Evolutionary conservation across 2,888 invertebrate genomes (phyloP).

Genomic region (Noctua pronuba): DNA sequence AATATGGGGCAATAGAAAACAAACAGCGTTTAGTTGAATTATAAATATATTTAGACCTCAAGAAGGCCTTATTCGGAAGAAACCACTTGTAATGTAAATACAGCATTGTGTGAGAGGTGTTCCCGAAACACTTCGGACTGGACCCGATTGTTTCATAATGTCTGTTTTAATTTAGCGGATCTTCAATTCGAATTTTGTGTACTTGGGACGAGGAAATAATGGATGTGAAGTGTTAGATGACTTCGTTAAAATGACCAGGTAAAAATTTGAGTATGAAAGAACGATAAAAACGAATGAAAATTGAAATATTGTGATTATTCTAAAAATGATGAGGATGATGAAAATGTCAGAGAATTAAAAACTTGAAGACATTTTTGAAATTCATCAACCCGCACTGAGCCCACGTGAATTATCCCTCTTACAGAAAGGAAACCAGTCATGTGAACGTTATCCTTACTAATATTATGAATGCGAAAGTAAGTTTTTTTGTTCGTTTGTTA

Average conservation of each 20-base stretch:
- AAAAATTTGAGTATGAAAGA: neutral
- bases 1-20: neutral
- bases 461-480: no score
- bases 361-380: neutral
- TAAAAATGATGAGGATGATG: no score
- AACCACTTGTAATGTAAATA: slow-evolving; percentile 89
- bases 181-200: slow-evolving; percentile 1
- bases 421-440: neutral
- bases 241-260: neutral
- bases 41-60: slow-evolving; percentile 69
- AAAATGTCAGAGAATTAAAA: no score
- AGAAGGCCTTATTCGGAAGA: slow-evolving; percentile 87
- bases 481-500: no score
- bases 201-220: neutral
- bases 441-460: neutral
- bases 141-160: slow-evolving; percentile 69
- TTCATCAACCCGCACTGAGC: neutral
- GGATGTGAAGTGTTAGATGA: neutral
- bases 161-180: slow-evolving; percentile 55
- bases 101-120: slow-evolving; percentile 79
- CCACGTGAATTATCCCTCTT: neutral
- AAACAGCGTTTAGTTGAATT: neutral
- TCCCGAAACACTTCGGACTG: slow-evolving; percentile 66
- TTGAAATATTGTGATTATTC: neutral
- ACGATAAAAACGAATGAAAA: neutral